A percentile compares a stretch with the other conserved stretches of the same genome.
Conservation (phyloP, 2,888 invertebrate species). For the Pristionchus exspectatus region DNA sequence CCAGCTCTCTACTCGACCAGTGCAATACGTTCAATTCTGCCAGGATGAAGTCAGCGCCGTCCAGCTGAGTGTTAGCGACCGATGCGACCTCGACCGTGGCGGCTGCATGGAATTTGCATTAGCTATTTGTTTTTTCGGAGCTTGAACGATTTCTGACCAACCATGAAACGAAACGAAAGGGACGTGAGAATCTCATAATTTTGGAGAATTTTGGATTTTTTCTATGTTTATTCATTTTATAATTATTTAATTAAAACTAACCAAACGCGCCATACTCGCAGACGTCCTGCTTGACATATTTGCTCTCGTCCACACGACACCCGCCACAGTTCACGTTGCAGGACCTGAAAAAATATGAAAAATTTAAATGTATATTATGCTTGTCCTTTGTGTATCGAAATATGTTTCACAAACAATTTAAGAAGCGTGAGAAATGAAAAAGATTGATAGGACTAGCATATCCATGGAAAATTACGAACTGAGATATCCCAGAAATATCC, state of each 20-base stretch:
- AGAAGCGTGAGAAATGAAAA: not conserved
- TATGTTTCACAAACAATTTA: not conserved
- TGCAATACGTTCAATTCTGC: conserved; percentile 15
- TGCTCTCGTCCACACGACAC: not conserved
- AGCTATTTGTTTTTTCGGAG: too few relatives aligned
- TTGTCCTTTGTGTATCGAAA: not conserved
- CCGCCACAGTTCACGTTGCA: conserved; percentile 11
- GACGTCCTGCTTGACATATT: conserved; percentile 30
- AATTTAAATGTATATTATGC: not conserved
- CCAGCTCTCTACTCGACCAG: not conserved
- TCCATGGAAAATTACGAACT: too few relatives aligned
- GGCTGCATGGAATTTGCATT: too few relatives aligned
- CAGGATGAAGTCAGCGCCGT: not conserved
- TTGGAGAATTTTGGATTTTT: too few relatives aligned
- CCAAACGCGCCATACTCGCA: conserved; percentile 45
- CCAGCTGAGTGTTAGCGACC: not conserved
- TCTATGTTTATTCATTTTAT: too few relatives aligned
- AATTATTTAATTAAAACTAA: too few relatives aligned
- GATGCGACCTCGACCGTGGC: conserved; percentile 26
- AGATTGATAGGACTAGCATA: too few relatives aligned
- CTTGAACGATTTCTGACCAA: too few relatives aligned
- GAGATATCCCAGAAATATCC: too few relatives aligned
- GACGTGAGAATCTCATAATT: too few relatives aligned
- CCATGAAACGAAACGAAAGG: too few relatives aligned
- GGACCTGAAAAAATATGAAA: not conserved